phyloP scores from a whole-genome alignment of 2,888 invertebrate species.

The Spodoptera picta region DNA sequence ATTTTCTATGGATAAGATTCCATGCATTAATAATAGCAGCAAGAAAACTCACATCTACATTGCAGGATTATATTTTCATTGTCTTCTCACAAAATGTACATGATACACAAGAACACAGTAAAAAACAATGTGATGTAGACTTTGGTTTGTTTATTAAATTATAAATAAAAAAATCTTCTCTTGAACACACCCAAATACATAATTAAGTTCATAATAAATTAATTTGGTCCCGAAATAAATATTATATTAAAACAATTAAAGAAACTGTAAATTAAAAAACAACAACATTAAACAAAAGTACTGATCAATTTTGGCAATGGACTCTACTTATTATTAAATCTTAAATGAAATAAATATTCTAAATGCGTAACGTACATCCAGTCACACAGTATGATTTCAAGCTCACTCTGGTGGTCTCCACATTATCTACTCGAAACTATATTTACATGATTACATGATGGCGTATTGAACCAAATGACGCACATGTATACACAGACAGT shows the following conservation, averaged over 20 bases:
- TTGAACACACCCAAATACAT: constrained; percentile 86
- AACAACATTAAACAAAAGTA: constrained; percentile 84
- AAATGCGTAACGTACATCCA: constrained; percentile 78
- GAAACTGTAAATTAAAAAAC: constrained; percentile 80
- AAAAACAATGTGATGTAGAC: constrained; percentile 85
- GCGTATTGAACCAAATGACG: constrained; percentile 75
- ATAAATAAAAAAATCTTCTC: constrained; percentile 86
- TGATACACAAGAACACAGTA: constrained; percentile 76
- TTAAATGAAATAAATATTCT: constrained; percentile 85
- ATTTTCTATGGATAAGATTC: constrained; percentile 10
- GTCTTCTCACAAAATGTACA: constrained; percentile 77
- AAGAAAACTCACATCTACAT: constrained; percentile 72
- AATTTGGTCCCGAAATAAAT: constrained; percentile 89
- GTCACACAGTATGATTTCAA: constrained; percentile 75
- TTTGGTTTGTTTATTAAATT: constrained; percentile 88
- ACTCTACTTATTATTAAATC: constrained; percentile 83
- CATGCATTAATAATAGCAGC: constrained; percentile 30
- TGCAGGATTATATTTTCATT: constrained; percentile 80
- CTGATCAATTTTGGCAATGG: constrained; percentile 88
- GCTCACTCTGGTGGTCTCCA: constrained; percentile 66
- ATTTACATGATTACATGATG: constrained; percentile 76
- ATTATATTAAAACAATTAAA: constrained; percentile 81
- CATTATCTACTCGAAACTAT: constrained; percentile 72
- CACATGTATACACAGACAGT: constrained; percentile 75
- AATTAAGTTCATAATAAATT: constrained; percentile 87